A percentile compares a stretch with the other conserved stretches of the same genome.
Conservation (phyloP, 2,797 vertebrate species). For the Tarsius wallacei region DNA sequence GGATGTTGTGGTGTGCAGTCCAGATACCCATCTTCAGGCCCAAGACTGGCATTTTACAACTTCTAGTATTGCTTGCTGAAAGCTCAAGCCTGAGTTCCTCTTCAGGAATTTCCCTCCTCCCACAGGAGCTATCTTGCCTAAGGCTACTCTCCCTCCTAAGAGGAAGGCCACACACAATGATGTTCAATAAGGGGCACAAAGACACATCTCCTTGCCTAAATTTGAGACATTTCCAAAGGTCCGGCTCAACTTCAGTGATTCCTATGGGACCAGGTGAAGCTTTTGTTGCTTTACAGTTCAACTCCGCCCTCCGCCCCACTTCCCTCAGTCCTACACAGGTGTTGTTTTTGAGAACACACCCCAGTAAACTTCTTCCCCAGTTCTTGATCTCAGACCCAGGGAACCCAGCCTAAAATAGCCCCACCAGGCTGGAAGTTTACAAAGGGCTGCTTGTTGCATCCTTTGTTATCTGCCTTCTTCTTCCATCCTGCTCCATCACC, state of each 20-base stretch:
- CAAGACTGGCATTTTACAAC: neutral
- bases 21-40: neutral
- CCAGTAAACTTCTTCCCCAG: neutral
- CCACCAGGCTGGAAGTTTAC: neutral
- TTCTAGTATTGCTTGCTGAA: neutral
- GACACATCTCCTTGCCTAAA: neutral
- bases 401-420: neutral
- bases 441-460: neutral
- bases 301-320: neutral
- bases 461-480: neutral
- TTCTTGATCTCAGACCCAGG: neutral
- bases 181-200: neutral
- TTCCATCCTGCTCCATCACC: neutral
- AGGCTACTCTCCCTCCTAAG: neutral
- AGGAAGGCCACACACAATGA: neutral
- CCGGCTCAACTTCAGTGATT: neutral
- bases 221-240: neutral
- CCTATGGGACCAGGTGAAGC: neutral
- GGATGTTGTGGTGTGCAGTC: neutral
- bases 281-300: neutral
- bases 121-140: neutral
- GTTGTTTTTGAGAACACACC: neutral
- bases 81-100: neutral
- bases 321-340: neutral
- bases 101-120: neutral